These are phyloP conservation scores for Dendrocincla fuliginosa DNA, from an alignment of 2,797 vertebrate genomes.

Conservation along the genomic window DNA sequence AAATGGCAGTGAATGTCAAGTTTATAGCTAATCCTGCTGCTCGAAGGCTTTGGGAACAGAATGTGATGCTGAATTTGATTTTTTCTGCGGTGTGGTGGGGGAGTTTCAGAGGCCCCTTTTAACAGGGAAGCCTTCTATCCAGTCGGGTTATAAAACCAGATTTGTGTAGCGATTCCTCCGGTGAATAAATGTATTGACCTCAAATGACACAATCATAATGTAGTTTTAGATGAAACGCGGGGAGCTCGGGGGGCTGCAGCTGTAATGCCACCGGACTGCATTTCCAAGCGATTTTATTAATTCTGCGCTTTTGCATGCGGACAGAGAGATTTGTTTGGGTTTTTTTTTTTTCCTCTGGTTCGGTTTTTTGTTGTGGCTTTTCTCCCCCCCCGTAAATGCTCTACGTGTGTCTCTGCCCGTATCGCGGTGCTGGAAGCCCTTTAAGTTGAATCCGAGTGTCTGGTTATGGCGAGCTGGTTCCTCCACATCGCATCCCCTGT, in stretches of 20 bases:
- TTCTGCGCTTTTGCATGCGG: conserved; percentile 48
- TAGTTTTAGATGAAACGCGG: conserved; percentile 78
- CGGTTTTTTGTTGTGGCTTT: background rate
- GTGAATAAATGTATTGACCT: conserved; percentile 80
- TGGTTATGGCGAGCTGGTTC: conserved; percentile 68
- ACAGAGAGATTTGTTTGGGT: background rate
- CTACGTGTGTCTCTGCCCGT: background rate
- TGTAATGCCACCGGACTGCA: conserved; percentile 64
- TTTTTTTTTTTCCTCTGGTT: no score
- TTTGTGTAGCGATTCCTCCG: conserved; percentile 69
- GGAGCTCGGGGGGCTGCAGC: conserved; percentile 30
- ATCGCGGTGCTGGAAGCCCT: conserved; percentile 49
- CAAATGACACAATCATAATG: conserved; percentile 81
- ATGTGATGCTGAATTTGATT: conserved; percentile 60
- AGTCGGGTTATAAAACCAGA: conserved; percentile 70
- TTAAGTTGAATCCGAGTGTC: conserved; percentile 69
- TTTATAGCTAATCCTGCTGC: conserved; percentile 73
- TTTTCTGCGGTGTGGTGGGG: conserved; percentile 14
- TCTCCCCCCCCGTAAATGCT: background rate
- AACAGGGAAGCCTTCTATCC: conserved; percentile 49
- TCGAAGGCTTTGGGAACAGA: conserved; percentile 56
- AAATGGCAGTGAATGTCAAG: conserved; percentile 81
- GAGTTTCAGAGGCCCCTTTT: conserved; percentile 56
- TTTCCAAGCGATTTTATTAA: conserved; percentile 54
- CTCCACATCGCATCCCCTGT: conserved; percentile 63